Percentiles rank a stretch among this genome's conserved stretches.
phyloP scores from a whole-genome alignment of 2,888 invertebrate genomes.

The Lepidocyrtoides sp. region DNA sequence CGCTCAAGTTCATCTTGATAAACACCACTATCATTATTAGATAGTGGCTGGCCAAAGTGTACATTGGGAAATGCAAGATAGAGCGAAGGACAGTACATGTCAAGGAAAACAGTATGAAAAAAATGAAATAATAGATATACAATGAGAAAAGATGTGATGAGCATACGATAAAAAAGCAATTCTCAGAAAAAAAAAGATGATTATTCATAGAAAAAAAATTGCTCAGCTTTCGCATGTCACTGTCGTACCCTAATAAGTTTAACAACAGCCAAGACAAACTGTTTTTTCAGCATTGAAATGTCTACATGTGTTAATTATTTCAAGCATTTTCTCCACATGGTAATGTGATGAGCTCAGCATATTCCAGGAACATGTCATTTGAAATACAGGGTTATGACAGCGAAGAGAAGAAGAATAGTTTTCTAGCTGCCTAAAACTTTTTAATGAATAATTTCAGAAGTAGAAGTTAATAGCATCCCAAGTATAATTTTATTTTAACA shows the following conservation, averaged over 20 bases:
- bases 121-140: slow-evolving; percentile 2
- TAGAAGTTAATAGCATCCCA: too few species aligned
- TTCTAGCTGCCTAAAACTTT: too few species aligned
- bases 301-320: too few species aligned
- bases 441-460: too few species aligned
- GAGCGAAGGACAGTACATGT: slow-evolving; percentile 10
- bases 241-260: background rate
- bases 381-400: too few species aligned
- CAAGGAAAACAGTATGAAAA: background rate
- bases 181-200: slow-evolving; percentile 39
- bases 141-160: slow-evolving; percentile 45
- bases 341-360: too few species aligned
- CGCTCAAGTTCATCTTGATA: background rate
- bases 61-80: slow-evolving; percentile 4
- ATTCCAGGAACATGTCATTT: too few species aligned
- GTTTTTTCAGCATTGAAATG: too few species aligned
- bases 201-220: slow-evolving; percentile 9
- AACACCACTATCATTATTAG: slow-evolving; percentile 10
- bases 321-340: too few species aligned
- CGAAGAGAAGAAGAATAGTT: too few species aligned
- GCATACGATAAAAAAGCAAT: slow-evolving; percentile 72
- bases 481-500: too few species aligned
- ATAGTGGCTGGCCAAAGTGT: slow-evolving; percentile 8
- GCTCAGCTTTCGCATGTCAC: slow-evolving; percentile 35
- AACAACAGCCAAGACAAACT: background rate